These are phyloP conservation scores for Apamea crenata DNA, from an alignment of 2,888 invertebrate species.

Conservation along the genomic window DNA sequence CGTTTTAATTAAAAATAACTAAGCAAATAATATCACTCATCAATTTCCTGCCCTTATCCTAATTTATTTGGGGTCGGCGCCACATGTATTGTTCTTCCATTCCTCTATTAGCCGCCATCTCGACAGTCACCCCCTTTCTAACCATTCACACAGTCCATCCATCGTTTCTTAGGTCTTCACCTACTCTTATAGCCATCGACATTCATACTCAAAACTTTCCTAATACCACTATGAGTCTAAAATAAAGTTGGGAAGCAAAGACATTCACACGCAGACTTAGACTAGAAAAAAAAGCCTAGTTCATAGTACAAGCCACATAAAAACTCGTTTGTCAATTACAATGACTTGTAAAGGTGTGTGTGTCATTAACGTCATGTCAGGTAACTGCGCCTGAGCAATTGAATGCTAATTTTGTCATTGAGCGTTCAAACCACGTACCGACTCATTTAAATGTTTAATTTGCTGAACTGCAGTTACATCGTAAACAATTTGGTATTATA, in stretches of 20 bases:
- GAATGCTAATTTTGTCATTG: conserved; percentile 55
- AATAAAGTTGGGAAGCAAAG: background rate
- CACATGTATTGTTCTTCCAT: too few relatives aligned
- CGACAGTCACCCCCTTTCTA: too few relatives aligned
- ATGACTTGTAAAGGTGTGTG: background rate
- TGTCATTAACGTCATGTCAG: conserved; percentile 24
- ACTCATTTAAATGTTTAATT: conserved; percentile 28
- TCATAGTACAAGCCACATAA: conserved; percentile 4
- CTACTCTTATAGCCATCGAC: too few relatives aligned
- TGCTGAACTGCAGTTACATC: background rate
- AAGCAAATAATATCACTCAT: background rate
- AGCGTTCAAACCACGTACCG: conserved; percentile 1
- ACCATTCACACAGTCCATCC: too few relatives aligned
- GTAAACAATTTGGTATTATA: background rate
- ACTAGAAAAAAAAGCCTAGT: background rate
- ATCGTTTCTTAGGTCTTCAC: too few relatives aligned
- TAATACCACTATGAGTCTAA: background rate
- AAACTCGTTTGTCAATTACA: conserved; percentile 16
- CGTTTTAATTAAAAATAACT: too few relatives aligned
- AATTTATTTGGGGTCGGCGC: too few relatives aligned
- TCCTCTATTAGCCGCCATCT: too few relatives aligned
- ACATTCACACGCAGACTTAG: background rate
- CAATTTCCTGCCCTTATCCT: too few relatives aligned
- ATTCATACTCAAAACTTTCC: too few relatives aligned
- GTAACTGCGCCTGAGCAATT: conserved; percentile 45